Evolutionary conservation across 2,888 invertebrate species (phyloP), one percentile per base, ranked within the genome.

Genomic region (Frankliniella fusca): DNA sequence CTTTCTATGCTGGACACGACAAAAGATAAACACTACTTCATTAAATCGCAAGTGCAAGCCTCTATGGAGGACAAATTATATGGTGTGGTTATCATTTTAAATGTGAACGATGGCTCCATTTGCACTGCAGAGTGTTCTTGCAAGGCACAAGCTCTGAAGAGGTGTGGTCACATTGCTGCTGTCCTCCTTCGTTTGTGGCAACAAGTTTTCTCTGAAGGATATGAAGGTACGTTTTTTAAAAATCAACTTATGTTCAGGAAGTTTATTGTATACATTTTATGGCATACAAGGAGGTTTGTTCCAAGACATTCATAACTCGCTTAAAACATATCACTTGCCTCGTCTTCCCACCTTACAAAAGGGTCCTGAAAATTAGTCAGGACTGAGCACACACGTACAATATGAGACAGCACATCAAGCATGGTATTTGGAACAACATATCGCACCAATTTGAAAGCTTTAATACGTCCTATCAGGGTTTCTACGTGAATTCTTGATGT

Each of bases 131-230:
- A n/a, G n/a, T n/a, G n/a, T n/a, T n/a, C n/a, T n/a, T n/a, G n/a
- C n/a, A n/a, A n/a, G n/a, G n/a, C 65, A 1, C 18, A 65, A 20
- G 65, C 65, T n/a, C 65, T 65, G n/a, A 18, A 65, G n/a, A 65
- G 65, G n/a, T 65, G 65, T 65, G 65, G 65, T 20, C 65, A 65
- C 65, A n/a, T 65, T 65, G 65, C 65, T 65, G 65, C 65, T n/a
- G 65, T 65, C 9, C 2, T 18, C 65, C 65, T 65, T 9, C 15
- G 18, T 9, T n/a, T 65, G 65, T 65, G 65, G 65, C n/a, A 65
- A n/a, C 65, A 65, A n/a, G 65, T 65, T n/a, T 9, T 8, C 20
- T 9, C n/a, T 3, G 9, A 65, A 20, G 65, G 65, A 65, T n/a
- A 65, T 65, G 65, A 65, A 65, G 65, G 65, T 65, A n/a, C 18